These are phyloP conservation scores for Typhlomys cinereus DNA, from an alignment of 2,113 vertebrate genomes.

Conservation along the genomic window DNA sequence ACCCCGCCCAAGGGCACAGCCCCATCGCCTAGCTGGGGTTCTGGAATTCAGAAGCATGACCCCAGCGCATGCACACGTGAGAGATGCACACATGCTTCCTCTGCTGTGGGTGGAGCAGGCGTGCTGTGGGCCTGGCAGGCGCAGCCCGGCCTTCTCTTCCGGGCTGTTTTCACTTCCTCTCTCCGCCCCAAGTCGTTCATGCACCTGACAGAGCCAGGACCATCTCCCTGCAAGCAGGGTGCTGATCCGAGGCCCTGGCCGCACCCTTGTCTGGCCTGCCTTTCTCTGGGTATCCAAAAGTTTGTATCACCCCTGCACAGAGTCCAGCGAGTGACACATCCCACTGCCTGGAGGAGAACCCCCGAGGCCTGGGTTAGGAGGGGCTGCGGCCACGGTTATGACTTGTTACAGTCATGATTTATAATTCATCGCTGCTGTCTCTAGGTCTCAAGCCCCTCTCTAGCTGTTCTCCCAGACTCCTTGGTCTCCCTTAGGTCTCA, in stretches of 20 bases:
- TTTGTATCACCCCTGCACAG: background rate
- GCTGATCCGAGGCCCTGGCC: background rate
- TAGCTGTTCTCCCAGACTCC: too few species aligned
- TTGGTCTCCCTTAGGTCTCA: background rate
- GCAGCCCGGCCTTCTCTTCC: conserved; percentile 41
- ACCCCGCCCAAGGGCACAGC: background rate
- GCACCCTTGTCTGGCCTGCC: background rate
- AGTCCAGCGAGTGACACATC: background rate
- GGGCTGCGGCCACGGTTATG: background rate
- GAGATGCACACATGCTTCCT: conserved; percentile 1
- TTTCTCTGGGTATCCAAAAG: background rate
- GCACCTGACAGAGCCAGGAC: conserved; percentile 37
- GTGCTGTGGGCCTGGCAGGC: conserved; percentile 32
- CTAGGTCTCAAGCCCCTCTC: background rate
- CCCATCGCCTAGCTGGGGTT: background rate
- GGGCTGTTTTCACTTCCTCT: conserved; percentile 72
- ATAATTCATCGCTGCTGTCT: background rate
- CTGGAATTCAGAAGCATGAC: background rate
- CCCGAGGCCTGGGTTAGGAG: background rate
- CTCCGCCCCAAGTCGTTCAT: conserved; percentile 58
- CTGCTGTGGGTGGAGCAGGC: conserved; percentile 14
- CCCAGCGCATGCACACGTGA: background rate
- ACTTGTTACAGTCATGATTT: background rate
- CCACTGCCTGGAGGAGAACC: background rate
- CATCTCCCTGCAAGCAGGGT: background rate